A percentile compares a stretch with the other conserved stretches of the same genome.
phyloP scores from a whole-genome alignment of 1,140 invertebrate genomes.

The Papilio polytes region DNA sequence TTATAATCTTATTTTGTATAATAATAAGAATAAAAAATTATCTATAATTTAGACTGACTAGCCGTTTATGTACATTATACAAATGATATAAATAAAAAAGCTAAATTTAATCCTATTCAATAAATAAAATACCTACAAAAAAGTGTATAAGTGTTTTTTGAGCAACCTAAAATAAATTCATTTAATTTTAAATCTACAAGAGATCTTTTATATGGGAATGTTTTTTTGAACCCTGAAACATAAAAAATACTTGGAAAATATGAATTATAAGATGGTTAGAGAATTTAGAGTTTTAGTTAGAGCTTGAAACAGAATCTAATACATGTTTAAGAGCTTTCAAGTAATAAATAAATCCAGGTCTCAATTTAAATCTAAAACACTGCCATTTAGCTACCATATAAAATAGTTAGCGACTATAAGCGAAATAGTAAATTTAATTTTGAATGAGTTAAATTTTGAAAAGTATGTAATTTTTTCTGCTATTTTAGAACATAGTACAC shows the following conservation, averaged over 20 bases:
- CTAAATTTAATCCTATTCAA: slow-evolving; percentile 1
- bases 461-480: not conserved
- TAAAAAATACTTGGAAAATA: not conserved
- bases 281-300: not conserved
- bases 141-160: slow-evolving; percentile 1
- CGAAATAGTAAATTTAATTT: not conserved
- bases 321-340: not conserved
- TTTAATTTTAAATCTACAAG: slow-evolving; percentile 1
- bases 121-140: slow-evolving; percentile 7
- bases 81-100: slow-evolving; percentile 21
- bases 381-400: slow-evolving; percentile 19
- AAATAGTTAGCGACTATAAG: not conserved
- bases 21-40: slow-evolving; percentile 7
- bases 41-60: slow-evolving; percentile 4
- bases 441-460: not conserved
- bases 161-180: slow-evolving; percentile 11
- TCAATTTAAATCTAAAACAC: slow-evolving; percentile 10
- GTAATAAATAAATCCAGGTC: not conserved
- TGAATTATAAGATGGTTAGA: not conserved
- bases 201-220: slow-evolving; percentile 21
- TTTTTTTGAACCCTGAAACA: not conserved
- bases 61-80: slow-evolving; percentile 19
- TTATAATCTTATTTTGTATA: slow-evolving; percentile 6
- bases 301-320: not conserved
- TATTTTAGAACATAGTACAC: not conserved